Evolutionary conservation across 2,888 invertebrate genomes (phyloP).

Genomic region (Aleiodes testaceus): DNA sequence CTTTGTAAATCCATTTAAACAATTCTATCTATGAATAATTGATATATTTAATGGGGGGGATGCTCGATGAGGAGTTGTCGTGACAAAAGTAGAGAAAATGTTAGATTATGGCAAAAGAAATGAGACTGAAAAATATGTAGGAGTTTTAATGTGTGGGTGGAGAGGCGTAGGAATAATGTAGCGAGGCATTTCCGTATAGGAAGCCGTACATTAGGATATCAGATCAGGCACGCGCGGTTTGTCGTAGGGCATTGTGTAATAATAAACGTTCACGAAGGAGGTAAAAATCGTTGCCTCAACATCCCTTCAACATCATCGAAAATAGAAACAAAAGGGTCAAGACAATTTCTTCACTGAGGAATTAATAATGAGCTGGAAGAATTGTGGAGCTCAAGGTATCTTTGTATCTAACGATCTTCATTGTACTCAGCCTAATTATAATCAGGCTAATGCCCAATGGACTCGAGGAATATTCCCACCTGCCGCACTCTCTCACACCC

Average conservation of each 20-base stretch:
- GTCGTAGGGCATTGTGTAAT: background rate
- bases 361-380: no score
- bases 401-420: slow-evolving; percentile 70
- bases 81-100: slow-evolving; percentile 64
- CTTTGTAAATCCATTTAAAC: slow-evolving; percentile 22
- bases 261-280: slow-evolving; percentile 19
- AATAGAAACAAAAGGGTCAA: no score
- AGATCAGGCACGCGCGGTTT: slow-evolving; percentile 70
- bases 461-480: slow-evolving; percentile 46
- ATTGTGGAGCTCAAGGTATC: no score
- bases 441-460: slow-evolving; percentile 71
- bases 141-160: slow-evolving; percentile 46
- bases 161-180: slow-evolving; percentile 67
- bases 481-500: slow-evolving; percentile 41
- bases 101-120: slow-evolving; percentile 43
- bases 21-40: slow-evolving; percentile 55
- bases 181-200: slow-evolving; percentile 72
- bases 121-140: slow-evolving; percentile 26
- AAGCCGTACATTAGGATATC: slow-evolving; percentile 73
- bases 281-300: background rate
- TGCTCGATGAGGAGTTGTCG: slow-evolving; percentile 56
- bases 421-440: slow-evolving; percentile 72
- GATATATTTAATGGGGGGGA: slow-evolving; percentile 41
- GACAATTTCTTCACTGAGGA: no score
- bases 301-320: no score